Evolutionary conservation across 2,888 invertebrate genomes (phyloP), one percentile per base, ranked within the genome.

Genomic region (Leucozona laternaria): DNA sequence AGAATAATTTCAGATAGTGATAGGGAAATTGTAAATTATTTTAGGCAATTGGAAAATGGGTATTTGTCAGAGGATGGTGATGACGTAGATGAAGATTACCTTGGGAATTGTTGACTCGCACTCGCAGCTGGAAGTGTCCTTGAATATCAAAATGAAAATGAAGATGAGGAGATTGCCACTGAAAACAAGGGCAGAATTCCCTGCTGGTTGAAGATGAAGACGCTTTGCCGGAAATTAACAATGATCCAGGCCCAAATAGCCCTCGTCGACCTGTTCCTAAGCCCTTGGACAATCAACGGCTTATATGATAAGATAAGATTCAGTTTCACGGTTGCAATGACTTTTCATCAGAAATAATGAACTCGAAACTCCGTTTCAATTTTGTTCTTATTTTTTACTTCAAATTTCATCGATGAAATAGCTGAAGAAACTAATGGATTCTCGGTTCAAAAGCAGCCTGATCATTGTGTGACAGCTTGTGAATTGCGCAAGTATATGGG

Each of bases 371-470:
- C 43, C 25, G 22, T 64, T 64, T 37, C 37, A 62, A 62, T 62
- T 40, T n/a, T 43, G 25, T 25, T 34, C 62, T 40, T 15, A 25
- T 22, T 43, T 40, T 25, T 28, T 43, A 62, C 22, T 22, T 43
- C 62, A 5, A 17, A 66, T 43, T 66, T 66, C 17, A 66, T 66
- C 48, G 48, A 68, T 50, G 68, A 25, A 45, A 43, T 22, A 45
- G 25, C 40, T 64, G 28, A 45, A 68, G 28, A 68, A 68, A 48
- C 66, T 13, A 34, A 68, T 22, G n/a, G 8, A 25, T 48, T 31
- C 34, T 68, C 50, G 10, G 48, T 50, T 25, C 34, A 34, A 48
- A 48, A 48, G 31, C 66, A 68, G 31, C 66, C 37, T 34, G 66
- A 50, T 48, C 45, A 28, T 48, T 45, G 45, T 17, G 17, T 17